A percentile compares a stretch with the other conserved stretches of the same genome.
Evolutionary conservation across 1,140 invertebrate genomes (phyloP).

Genomic region (Hypothenemus hampei): DNA sequence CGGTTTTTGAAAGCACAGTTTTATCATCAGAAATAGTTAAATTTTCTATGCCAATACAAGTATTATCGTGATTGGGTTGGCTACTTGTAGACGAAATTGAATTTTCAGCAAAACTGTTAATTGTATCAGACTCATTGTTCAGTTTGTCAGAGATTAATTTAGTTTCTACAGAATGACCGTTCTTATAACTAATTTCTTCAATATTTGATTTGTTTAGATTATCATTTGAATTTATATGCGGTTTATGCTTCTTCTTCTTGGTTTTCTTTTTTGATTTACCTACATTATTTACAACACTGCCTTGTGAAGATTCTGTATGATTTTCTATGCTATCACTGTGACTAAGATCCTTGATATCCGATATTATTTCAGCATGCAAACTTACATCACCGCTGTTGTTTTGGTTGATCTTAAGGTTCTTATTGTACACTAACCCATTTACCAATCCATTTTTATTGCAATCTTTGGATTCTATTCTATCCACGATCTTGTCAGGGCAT

Average conservation of each 20-base stretch:
- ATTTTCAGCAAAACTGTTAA: constrained; percentile 1
- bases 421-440: constrained; percentile 31
- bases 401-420: constrained; percentile 21
- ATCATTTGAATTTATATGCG: constrained; percentile 30
- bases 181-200: constrained; percentile 10
- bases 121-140: constrained; percentile 1
- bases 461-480: constrained; percentile 22
- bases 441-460: constrained; percentile 35
- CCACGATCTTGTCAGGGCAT: constrained; percentile 13
- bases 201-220: constrained; percentile 15
- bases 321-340: background rate
- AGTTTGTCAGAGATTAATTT: constrained; percentile 11
- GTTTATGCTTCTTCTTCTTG: constrained; percentile 29
- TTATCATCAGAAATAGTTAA: constrained; percentile 13
- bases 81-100: constrained; percentile 19
- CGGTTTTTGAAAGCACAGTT: background rate
- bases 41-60: constrained; percentile 15
- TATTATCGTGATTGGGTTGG: constrained; percentile 4
- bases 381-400: background rate
- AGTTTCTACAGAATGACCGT: background rate
- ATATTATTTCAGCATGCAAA: too few species aligned
- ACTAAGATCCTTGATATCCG: constrained; percentile 2
- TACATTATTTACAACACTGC: constrained; percentile 25
- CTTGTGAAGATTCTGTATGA: background rate
- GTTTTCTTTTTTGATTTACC: constrained; percentile 27